Percentiles rank a stretch among this genome's conserved stretches.
phyloP scores from a whole-genome alignment of 2,797 vertebrate species.

The Poeciliopsis presidionis region DNA sequence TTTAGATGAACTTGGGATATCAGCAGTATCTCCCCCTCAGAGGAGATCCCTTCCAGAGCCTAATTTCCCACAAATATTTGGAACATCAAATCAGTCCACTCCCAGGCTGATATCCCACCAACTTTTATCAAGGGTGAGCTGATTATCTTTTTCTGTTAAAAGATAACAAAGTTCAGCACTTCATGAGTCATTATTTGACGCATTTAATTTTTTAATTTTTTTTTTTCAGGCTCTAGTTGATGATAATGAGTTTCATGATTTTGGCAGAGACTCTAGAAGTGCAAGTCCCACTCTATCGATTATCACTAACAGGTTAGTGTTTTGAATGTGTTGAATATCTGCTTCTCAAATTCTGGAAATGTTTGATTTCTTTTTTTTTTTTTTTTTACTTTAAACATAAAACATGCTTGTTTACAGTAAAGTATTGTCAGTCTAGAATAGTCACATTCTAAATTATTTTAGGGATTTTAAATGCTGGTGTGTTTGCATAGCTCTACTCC shows the following conservation, averaged over 20 bases:
- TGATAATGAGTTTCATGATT: constrained; percentile 54
- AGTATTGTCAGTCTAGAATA: background rate
- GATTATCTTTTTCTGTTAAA: rapidly evolving
- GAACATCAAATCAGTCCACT: constrained; percentile 53
- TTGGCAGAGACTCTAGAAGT: constrained; percentile 45
- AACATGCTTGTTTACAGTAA: background rate
- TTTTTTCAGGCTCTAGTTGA: constrained; percentile 60
- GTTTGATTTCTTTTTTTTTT: background rate
- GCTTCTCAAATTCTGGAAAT: background rate
- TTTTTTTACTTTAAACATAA: background rate
- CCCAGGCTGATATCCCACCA: constrained; percentile 34
- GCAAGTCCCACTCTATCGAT: constrained; percentile 63
- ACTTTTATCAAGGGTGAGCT: constrained; percentile 63
- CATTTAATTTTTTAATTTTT: background rate
- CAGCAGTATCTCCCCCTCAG: constrained; percentile 39
- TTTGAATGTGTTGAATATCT: background rate
- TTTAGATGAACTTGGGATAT: constrained; percentile 63
- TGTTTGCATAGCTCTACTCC: background rate
- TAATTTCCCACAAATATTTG: constrained; percentile 31
- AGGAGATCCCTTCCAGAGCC: constrained; percentile 22
- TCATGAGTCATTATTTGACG: too few species aligned
- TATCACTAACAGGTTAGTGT: constrained; percentile 73
- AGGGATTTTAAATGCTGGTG: background rate
- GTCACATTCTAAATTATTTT: background rate
- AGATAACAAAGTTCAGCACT: background rate